Percentiles rank a stretch among this genome's conserved stretches.
phyloP scores from a whole-genome alignment of 2,888 invertebrate species.

The Dorcus hopei region DNA sequence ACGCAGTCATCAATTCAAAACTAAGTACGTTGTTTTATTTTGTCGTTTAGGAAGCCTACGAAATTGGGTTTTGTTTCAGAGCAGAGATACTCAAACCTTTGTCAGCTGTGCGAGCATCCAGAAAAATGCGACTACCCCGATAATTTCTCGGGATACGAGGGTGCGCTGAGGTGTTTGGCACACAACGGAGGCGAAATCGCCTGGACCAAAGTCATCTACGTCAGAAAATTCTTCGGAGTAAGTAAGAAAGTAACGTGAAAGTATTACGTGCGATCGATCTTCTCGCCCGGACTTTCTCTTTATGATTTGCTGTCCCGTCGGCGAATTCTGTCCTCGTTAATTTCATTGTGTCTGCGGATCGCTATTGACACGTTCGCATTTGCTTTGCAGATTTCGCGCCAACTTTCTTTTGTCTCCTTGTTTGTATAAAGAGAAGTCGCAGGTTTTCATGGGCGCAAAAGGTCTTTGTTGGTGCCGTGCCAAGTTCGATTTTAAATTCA shows the following conservation, averaged over 20 bases:
- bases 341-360: too few species aligned
- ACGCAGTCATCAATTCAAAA: conserved; percentile 65
- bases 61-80: conserved; percentile 50
- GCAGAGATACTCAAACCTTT: conserved; percentile 72
- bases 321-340: too few species aligned
- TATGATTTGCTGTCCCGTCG: too few species aligned
- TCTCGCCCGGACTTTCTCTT: too few species aligned
- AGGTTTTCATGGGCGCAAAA: too few species aligned
- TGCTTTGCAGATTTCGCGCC: too few species aligned
- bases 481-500: too few species aligned
- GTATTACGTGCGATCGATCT: neutral
- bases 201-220: conserved; percentile 79
- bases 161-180: conserved; percentile 77
- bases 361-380: too few species aligned
- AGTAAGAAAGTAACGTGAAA: conserved; percentile 32
- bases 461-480: too few species aligned
- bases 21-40: conserved; percentile 60
- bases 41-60: neutral
- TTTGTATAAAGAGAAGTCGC: too few species aligned
- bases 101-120: conserved; percentile 74
- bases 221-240: conserved; percentile 76
- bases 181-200: conserved; percentile 82
- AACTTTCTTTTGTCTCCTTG: too few species aligned
- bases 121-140: conserved; percentile 78
- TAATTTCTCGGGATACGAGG: conserved; percentile 81